These are phyloP conservation scores for Glaucidium brasilianum DNA, from an alignment of 2,113 vertebrate genomes.

Conservation along the genomic window DNA sequence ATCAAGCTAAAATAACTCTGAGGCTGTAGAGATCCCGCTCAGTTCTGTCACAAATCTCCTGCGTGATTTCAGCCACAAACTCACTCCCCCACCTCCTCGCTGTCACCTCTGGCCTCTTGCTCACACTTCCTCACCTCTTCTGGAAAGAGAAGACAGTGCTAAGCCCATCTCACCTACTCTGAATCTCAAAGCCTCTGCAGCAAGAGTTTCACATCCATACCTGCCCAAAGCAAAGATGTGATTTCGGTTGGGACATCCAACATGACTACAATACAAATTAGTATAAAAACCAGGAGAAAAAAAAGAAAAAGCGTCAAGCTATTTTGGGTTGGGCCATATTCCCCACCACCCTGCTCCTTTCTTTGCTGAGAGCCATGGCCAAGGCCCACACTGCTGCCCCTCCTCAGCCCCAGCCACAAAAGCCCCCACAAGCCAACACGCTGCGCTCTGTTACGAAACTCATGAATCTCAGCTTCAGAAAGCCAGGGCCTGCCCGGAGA, in stretches of 20 bases:
- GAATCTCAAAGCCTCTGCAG: neutral
- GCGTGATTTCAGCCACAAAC: neutral
- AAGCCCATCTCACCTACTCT: neutral
- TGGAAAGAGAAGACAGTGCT: neutral
- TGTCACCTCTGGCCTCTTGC: neutral
- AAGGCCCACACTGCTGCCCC: neutral
- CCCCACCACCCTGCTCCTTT: rapidly evolving
- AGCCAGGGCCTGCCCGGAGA: neutral
- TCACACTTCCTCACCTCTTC: neutral
- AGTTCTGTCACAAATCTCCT: neutral
- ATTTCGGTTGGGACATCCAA: neutral
- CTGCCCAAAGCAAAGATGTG: neutral
- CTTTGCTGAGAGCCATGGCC: neutral
- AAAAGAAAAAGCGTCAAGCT: rapidly evolving
- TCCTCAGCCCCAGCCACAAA: neutral
- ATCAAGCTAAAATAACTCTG: neutral
- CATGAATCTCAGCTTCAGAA: neutral
- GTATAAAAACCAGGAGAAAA: rapidly evolving
- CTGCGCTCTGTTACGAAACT: neutral
- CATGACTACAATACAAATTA: neutral
- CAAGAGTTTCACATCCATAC: neutral
- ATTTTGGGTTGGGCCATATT: rapidly evolving
- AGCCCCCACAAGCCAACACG: neutral
- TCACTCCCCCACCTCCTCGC: neutral
- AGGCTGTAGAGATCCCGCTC: neutral